Percentiles rank a stretch among this genome's conserved stretches.
Evolutionary conservation across 2,113 vertebrate genomes (phyloP).

Genomic region (Elanus axillaris): DNA sequence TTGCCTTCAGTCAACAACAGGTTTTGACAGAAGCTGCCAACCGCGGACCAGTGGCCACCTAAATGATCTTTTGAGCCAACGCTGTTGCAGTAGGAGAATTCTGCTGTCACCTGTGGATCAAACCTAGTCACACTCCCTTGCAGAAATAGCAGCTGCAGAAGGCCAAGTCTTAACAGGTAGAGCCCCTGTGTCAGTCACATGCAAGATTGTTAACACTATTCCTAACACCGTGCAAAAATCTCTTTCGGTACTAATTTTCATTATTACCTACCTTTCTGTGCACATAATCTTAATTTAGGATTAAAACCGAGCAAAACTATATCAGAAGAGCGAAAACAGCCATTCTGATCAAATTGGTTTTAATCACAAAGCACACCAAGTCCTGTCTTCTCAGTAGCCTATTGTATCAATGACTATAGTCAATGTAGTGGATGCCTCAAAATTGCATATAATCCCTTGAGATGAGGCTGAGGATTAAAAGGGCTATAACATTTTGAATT

Average conservation of each 20-base stretch:
- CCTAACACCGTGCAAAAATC: background rate
- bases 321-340: background rate
- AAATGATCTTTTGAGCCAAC: rapidly evolving
- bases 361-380: background rate
- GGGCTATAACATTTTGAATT: background rate
- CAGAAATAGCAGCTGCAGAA: background rate
- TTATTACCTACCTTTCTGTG: background rate
- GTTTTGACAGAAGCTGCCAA: background rate
- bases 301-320: background rate
- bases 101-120: background rate
- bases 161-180: background rate
- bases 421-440: background rate
- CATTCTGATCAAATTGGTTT: background rate
- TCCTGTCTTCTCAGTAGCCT: background rate
- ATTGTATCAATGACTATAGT: background rate
- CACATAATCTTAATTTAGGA: background rate
- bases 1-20: background rate
- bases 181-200: background rate
- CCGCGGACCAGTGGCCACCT: too few relatives aligned
- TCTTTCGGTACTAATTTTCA: rapidly evolving
- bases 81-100: background rate
- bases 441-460: background rate
- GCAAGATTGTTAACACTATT: background rate
- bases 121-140: rapidly evolving
- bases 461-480: background rate